Conservation (phyloP, 2,113 vertebrate genomes). For the Zosterops japonicus region DNA sequence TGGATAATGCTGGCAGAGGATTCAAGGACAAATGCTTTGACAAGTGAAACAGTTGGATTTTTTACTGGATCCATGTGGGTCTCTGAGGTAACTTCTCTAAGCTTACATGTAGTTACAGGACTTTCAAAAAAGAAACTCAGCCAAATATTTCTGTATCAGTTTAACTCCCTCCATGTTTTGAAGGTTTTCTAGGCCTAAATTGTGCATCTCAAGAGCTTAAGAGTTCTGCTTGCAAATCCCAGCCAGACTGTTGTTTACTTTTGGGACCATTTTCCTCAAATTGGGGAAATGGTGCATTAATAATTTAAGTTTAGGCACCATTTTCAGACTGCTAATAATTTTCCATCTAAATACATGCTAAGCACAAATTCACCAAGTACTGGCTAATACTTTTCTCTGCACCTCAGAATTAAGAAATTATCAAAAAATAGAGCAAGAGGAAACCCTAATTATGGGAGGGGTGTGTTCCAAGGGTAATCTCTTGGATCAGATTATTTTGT, state of each 20-base stretch:
- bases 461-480: not conserved
- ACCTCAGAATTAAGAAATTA: not conserved
- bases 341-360: not conserved
- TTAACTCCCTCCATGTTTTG: not conserved
- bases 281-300: not conserved
- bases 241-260: not conserved
- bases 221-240: not conserved
- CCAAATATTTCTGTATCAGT: not conserved
- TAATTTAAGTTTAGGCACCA: not conserved
- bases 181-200: not conserved
- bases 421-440: not conserved
- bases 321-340: not conserved
- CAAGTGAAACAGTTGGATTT: not conserved
- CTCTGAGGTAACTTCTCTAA: not conserved
- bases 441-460: not conserved
- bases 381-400: not conserved
- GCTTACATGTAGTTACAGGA: accelerated
- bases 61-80: not conserved
- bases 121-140: not conserved
- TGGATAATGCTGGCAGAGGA: not conserved
- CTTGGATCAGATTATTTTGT: not conserved
- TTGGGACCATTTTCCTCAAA: not conserved
- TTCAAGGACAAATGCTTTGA: not conserved
- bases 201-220: not conserved
- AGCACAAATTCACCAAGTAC: not conserved